Conservation (phyloP, 2,888 invertebrate genomes). For the Agrilus biguttatus region DNA sequence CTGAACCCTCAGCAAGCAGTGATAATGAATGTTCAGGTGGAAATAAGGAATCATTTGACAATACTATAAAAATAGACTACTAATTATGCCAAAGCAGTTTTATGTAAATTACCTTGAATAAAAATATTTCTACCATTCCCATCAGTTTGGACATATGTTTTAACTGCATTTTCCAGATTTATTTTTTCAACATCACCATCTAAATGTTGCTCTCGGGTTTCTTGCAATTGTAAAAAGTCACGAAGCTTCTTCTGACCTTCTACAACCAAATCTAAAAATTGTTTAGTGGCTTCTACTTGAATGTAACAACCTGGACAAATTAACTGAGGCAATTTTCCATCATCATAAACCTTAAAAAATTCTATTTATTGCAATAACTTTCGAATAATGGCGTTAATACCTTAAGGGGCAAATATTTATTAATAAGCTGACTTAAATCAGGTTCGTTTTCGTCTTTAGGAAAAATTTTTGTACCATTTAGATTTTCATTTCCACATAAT, state of each 20-base stretch:
- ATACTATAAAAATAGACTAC: conserved; percentile 31
- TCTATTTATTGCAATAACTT: background rate
- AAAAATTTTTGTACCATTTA: conserved; percentile 52
- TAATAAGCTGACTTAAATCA: conserved; percentile 50
- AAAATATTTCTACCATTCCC: conserved; percentile 32
- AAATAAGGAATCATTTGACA: conserved; percentile 47
- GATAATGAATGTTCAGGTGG: conserved; percentile 49
- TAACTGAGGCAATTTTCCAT: conserved; percentile 53
- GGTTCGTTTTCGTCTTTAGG: conserved; percentile 39
- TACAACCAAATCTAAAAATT: conserved; percentile 57
- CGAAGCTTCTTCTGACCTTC: conserved; percentile 50
- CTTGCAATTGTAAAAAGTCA: conserved; percentile 33
- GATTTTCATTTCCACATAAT: conserved; percentile 61
- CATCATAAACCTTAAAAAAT: conserved; percentile 44
- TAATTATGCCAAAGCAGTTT: background rate
- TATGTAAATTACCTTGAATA: conserved; percentile 30
- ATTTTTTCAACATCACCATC: conserved; percentile 24
- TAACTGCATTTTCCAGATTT: conserved; percentile 26
- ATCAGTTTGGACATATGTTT: conserved; percentile 24
- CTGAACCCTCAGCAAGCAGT: conserved; percentile 47
- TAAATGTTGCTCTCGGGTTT: conserved; percentile 22
- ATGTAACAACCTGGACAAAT: conserved; percentile 67
- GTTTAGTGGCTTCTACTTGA: conserved; percentile 57
- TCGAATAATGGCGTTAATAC: conserved; percentile 31
- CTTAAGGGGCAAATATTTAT: conserved; percentile 60